Conservation (phyloP, 2,113 vertebrate species). For the Miniopterus natalensis region DNA sequence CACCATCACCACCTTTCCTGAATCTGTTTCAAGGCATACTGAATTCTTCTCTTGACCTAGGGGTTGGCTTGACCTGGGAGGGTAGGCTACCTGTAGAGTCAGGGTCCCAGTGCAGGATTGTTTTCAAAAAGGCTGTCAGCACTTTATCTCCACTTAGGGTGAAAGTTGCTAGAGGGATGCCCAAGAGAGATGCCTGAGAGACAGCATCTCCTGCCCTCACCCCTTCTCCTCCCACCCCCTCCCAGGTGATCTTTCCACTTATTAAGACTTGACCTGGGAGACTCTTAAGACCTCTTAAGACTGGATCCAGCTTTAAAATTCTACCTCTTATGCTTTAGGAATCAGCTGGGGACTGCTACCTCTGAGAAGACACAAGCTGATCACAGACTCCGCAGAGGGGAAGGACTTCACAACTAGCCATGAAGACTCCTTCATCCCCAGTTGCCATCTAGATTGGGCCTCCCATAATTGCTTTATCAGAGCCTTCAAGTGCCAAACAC, state of each 20-base stretch:
- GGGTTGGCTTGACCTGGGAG: neutral
- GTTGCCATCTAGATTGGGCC: conserved; percentile 55
- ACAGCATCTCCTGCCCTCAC: neutral
- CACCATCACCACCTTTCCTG: neutral
- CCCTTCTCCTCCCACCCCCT: neutral
- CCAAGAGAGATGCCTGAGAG: neutral
- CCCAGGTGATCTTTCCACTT: neutral
- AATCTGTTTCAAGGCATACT: conserved; percentile 10
- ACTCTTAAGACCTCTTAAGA: neutral
- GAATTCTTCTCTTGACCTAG: conserved; percentile 1
- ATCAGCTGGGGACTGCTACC: conserved; percentile 78
- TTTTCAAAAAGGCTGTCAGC: neutral
- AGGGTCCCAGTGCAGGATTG: neutral
- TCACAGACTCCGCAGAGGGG: conserved; percentile 59
- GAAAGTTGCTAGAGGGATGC: conserved; percentile 19
- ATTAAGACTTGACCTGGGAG: neutral
- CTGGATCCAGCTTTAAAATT: neutral
- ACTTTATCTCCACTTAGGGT: neutral
- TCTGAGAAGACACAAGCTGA: conserved; percentile 79
- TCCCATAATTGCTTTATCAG: conserved; percentile 72
- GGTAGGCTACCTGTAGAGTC: neutral
- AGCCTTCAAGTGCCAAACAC: conserved; percentile 80
- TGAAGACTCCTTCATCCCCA: conserved; percentile 55
- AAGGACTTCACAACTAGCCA: conserved; percentile 35
- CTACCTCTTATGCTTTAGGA: conserved; percentile 72